Percentiles rank a stretch among this genome's conserved stretches.
Evolutionary conservation across 2,888 invertebrate species (phyloP).

Genomic region (Drosophila mimica): DNA sequence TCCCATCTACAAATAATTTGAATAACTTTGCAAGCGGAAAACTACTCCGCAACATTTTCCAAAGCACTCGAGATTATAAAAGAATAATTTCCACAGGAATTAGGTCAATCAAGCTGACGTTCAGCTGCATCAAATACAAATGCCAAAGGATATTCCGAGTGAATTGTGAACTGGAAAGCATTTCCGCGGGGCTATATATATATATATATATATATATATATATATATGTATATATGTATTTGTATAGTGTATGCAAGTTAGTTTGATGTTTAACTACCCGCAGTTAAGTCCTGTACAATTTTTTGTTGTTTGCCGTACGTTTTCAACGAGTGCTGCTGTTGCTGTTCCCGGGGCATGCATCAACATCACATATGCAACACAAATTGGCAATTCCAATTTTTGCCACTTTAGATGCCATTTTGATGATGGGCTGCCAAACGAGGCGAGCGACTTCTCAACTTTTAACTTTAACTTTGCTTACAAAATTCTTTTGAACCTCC

Average conservation of each 20-base stretch:
- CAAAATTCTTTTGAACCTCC: slow-evolving; percentile 71
- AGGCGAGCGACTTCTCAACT: slow-evolving; percentile 47
- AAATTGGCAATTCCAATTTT: slow-evolving; percentile 77
- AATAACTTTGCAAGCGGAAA: neutral
- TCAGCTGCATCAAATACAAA: slow-evolving; percentile 4
- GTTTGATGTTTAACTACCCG: slow-evolving; percentile 48
- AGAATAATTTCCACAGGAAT: neutral
- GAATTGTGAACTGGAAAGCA: slow-evolving; percentile 7
- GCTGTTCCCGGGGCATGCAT: slow-evolving; percentile 28
- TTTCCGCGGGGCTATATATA: slow-evolving; percentile 21
- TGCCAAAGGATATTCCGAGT: slow-evolving; percentile 4
- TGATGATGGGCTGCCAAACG: slow-evolving; percentile 65
- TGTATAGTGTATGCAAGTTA: slow-evolving; percentile 12
- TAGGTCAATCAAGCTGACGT: slow-evolving; percentile 5
- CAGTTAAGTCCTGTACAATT: slow-evolving; percentile 42
- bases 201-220: neutral
- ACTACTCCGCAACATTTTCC: neutral
- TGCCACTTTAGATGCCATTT: slow-evolving; percentile 71
- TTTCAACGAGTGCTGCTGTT: slow-evolving; percentile 5
- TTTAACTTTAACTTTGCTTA: slow-evolving; percentile 51
- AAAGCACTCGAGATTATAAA: slow-evolving; percentile 1
- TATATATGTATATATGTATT: neutral
- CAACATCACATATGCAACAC: slow-evolving; percentile 51
- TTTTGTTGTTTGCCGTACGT: slow-evolving; percentile 28
- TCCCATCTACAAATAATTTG: neutral